These are phyloP conservation scores for Columba livia DNA, from an alignment of 2,113 vertebrate genomes.

Conservation along the genomic window DNA sequence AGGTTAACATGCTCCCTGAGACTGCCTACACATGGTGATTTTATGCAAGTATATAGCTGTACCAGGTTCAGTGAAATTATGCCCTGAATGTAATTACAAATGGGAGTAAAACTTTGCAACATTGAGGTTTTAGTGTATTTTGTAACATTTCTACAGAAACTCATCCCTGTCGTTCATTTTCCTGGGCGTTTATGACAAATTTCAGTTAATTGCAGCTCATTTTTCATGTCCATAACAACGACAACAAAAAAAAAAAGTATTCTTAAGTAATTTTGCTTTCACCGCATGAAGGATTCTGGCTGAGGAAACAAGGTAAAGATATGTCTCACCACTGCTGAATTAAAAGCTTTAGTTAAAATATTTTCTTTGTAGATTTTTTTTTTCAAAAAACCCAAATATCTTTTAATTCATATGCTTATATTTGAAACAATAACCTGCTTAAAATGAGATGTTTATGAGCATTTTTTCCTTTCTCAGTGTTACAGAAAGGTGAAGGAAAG, in stretches of 20 bases:
- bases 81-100: not conserved
- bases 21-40: not conserved
- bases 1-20: not conserved
- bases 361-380: not conserved
- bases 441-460: constrained; percentile 41
- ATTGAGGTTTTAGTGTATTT: not conserved
- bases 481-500: constrained; percentile 73
- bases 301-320: not conserved
- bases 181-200: not conserved
- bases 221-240: not conserved
- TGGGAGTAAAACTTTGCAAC: not conserved
- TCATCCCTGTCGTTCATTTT: not conserved
- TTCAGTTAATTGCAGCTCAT: not conserved
- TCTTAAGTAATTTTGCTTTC: not conserved
- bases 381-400: not conserved
- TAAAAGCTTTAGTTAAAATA: not conserved
- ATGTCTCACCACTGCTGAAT: not conserved
- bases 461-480: not conserved
- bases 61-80: not conserved
- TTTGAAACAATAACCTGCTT: constrained; percentile 1
- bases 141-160: not conserved
- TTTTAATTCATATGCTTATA: not conserved
- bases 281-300: not conserved
- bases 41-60: not conserved
- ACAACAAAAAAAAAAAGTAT: not conserved